Evolutionary conservation across 2,113 vertebrate genomes (phyloP).

Genomic region (Tachysurus vachellii): DNA sequence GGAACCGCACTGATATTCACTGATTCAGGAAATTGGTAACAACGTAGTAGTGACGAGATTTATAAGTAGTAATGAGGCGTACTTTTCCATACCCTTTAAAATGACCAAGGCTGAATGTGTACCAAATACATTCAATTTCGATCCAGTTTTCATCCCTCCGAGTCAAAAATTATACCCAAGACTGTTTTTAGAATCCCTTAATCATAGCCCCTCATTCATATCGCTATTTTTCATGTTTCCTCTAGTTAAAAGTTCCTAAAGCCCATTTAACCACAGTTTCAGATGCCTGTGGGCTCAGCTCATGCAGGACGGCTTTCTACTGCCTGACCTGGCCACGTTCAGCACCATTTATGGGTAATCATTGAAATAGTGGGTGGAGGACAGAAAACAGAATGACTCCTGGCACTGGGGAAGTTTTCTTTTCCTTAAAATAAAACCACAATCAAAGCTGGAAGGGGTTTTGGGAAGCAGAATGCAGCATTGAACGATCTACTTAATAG

Average conservation of each 20-base stretch:
- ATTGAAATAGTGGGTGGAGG: constrained; percentile 36
- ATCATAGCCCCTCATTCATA: not conserved
- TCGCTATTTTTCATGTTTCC: not conserved
- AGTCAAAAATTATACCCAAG: constrained; percentile 2
- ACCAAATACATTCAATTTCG: not conserved
- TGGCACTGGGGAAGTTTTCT: constrained; percentile 46
- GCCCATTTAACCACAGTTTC: constrained; percentile 22
- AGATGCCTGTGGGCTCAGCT: constrained; percentile 33
- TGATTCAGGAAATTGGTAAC: not conserved
- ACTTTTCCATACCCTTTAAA: not conserved
- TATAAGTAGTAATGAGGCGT: not conserved
- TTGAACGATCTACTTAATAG: constrained; percentile 15
- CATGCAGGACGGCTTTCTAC: constrained; percentile 8
- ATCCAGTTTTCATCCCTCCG: not conserved
- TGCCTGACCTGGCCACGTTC: constrained; percentile 31
- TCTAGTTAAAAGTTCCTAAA: constrained; percentile 10
- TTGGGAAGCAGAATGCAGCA: constrained; percentile 28
- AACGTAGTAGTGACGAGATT: not conserved
- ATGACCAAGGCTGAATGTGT: not conserved
- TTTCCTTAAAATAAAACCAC: constrained; percentile 51
- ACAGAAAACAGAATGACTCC: constrained; percentile 18
- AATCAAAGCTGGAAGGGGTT: constrained; percentile 14
- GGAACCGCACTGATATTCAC: not conserved
- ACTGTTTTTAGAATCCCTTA: not conserved
- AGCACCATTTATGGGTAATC: constrained; percentile 57